Conservation (phyloP, 2,888 invertebrate genomes). For the Acanthoscelides obtectus region DNA sequence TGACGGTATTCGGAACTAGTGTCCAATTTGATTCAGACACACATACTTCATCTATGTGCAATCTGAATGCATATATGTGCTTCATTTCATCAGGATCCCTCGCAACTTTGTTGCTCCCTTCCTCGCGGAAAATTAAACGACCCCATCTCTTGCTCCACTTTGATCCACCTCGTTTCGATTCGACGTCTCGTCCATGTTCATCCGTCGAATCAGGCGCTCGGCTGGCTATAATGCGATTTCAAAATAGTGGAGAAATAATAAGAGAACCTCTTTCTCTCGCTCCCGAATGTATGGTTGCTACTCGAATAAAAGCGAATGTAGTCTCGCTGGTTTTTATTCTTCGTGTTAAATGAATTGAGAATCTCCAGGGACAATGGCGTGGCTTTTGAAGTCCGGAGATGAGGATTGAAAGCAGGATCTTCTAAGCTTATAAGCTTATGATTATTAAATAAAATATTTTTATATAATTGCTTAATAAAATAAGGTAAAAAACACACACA, state of each 20-base stretch:
- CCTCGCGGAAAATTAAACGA: background rate
- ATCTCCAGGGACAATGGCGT: background rate
- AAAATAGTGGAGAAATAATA: background rate
- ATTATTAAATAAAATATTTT: too few relatives aligned
- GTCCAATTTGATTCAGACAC: too few relatives aligned
- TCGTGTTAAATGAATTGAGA: background rate
- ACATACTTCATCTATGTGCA: too few relatives aligned
- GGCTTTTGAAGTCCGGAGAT: too few relatives aligned
- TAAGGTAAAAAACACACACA: too few relatives aligned
- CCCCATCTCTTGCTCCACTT: background rate
- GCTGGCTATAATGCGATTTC: background rate
- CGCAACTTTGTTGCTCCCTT: too few relatives aligned
- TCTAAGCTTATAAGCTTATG: too few relatives aligned
- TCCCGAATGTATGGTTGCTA: background rate
- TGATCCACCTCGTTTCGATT: background rate
- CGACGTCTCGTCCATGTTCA: background rate
- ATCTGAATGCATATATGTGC: too few relatives aligned
- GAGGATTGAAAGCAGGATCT: too few relatives aligned
- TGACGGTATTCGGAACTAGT: too few relatives aligned
- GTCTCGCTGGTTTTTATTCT: background rate
- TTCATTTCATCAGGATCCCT: too few relatives aligned
- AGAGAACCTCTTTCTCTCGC: background rate
- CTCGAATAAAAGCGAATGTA: background rate
- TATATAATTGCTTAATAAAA: too few relatives aligned
- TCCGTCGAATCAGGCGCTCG: background rate